These are phyloP conservation scores for Siniperca chuatsi DNA, from an alignment of 2,113 vertebrate genomes.

Conservation along the genomic window DNA sequence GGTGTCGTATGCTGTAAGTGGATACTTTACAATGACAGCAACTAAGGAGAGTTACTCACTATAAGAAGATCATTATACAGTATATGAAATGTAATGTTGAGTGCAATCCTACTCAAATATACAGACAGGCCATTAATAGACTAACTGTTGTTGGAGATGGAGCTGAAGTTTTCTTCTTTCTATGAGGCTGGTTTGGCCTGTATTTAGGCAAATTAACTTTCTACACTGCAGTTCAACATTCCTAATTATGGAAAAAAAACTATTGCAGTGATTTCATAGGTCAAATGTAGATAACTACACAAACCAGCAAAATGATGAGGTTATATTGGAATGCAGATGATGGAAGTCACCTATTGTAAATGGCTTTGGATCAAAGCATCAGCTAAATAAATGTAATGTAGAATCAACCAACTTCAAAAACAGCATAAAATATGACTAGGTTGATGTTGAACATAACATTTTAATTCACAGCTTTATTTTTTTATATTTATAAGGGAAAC, in stretches of 20 bases:
- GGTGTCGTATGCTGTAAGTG: conserved; percentile 26
- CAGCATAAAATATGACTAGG: background rate
- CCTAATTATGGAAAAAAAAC: background rate
- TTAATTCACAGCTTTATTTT: conserved; percentile 3
- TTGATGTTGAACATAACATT: background rate
- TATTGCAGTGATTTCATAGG: background rate
- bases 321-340: background rate
- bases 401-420: background rate
- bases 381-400: too few species aligned
- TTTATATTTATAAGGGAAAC: background rate
- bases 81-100: conserved; percentile 12
- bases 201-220: background rate
- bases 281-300: background rate
- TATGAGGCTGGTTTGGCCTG: background rate
- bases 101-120: background rate
- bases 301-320: background rate
- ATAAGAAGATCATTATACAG: background rate
- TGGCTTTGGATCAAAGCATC: too few species aligned
- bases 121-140: background rate
- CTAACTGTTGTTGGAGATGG: background rate
- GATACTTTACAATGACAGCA: conserved; percentile 8
- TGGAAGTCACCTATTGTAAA: too few species aligned
- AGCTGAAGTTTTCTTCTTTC: background rate
- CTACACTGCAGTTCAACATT: background rate
- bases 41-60: conserved; percentile 9